These are phyloP conservation scores for Argopecten irradians DNA, from an alignment of 1,140 invertebrate genomes.

Conservation along the genomic window DNA sequence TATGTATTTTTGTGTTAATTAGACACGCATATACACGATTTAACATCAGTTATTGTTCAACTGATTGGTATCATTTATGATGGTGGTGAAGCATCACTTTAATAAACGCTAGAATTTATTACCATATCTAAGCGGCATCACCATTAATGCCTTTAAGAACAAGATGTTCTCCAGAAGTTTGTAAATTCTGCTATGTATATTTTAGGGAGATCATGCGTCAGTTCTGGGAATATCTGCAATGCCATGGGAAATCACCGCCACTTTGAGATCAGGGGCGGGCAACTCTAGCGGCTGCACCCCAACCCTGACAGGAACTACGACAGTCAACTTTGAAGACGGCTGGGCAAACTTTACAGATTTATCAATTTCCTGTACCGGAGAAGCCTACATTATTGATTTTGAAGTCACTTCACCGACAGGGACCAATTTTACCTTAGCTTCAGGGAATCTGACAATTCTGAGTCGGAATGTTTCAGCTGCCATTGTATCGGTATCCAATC, in stretches of 20 bases:
- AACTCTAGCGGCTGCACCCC: constrained; percentile 20
- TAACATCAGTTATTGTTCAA: too few species aligned
- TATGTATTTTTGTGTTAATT: too few species aligned
- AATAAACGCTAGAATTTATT: too few species aligned
- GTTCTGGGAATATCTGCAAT: constrained; percentile 43
- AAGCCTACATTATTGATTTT: constrained; percentile 63
- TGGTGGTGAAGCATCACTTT: too few species aligned
- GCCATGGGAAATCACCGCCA: constrained; percentile 57
- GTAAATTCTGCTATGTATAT: not conserved
- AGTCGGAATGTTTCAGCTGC: constrained; percentile 40
- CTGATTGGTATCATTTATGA: too few species aligned
- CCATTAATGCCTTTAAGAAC: too few species aligned
- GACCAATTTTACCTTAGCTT: constrained; percentile 54
- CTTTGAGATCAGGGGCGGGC: constrained; percentile 34
- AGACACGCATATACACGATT: too few species aligned
- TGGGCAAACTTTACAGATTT: constrained; percentile 60
- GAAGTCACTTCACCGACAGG: constrained; percentile 58
- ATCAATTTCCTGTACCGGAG: constrained; percentile 46
- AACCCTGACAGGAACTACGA: constrained; percentile 44
- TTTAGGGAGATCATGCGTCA: constrained; percentile 54
- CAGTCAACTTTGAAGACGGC: constrained; percentile 53
- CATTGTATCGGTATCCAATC: constrained; percentile 33
- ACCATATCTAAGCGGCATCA: too few species aligned
- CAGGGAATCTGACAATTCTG: constrained; percentile 42
- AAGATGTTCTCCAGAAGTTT: too few species aligned